Evolutionary conservation across 1,140 invertebrate genomes (phyloP).

Genomic region (Ganaspis sp.): DNA sequence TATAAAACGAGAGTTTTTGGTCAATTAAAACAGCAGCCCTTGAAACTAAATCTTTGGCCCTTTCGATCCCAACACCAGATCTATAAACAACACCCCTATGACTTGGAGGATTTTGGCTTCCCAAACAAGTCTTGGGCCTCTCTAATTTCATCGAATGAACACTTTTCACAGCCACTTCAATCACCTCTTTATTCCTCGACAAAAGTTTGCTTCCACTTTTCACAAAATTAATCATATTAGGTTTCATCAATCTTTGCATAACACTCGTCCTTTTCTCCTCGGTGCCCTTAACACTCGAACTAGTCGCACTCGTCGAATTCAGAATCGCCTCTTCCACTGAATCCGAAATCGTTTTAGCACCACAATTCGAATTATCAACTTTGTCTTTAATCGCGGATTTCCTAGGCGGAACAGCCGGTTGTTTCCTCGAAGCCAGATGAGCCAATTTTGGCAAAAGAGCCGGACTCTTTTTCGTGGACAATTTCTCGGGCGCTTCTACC

Average conservation of each 20-base stretch:
- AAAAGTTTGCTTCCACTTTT: conserved; percentile 64
- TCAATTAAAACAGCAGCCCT: conserved; percentile 76
- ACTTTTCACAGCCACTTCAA: conserved; percentile 35
- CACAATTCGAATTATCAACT: conserved; percentile 22
- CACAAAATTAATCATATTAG: conserved; percentile 69
- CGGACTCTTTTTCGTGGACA: conserved; percentile 59
- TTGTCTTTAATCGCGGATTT: conserved; percentile 44
- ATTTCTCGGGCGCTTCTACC: conserved; percentile 56
- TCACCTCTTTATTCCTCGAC: conserved; percentile 58
- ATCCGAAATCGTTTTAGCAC: not conserved
- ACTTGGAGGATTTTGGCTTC: conserved; percentile 56
- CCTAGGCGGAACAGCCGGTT: conserved; percentile 69
- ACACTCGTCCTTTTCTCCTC: conserved; percentile 60
- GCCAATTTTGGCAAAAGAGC: conserved; percentile 69
- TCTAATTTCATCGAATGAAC: conserved; percentile 58
- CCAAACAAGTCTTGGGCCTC: conserved; percentile 55
- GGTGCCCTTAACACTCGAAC: not conserved
- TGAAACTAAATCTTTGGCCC: conserved; percentile 76
- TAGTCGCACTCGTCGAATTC: not conserved
- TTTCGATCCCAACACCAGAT: conserved; percentile 75
- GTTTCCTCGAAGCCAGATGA: conserved; percentile 63
- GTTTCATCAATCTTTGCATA: conserved; percentile 67
- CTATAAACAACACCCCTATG: conserved; percentile 71
- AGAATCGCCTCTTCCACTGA: conserved; percentile 18
- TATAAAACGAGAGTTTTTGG: conserved; percentile 76